Conservation (phyloP, 2,888 invertebrate species). For the Aphidius colemani region DNA sequence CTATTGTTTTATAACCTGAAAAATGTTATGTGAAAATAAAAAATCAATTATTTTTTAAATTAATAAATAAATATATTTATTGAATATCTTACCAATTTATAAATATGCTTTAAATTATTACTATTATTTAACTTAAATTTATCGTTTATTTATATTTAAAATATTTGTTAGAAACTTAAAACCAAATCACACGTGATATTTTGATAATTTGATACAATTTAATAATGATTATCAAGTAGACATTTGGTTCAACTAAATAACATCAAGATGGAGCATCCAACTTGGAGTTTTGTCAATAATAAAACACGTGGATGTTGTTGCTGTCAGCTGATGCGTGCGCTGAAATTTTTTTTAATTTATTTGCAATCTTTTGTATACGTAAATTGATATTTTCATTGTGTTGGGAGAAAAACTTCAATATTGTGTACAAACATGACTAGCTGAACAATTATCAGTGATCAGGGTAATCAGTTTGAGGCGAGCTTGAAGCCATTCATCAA, state of each 20-base stretch:
- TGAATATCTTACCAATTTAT: background rate
- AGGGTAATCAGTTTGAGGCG: slow-evolving; percentile 17
- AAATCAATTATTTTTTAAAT: background rate
- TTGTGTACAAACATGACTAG: slow-evolving; percentile 27
- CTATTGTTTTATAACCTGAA: background rate
- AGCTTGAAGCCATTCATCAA: background rate
- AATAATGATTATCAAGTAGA: too few species aligned
- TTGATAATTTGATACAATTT: too few species aligned
- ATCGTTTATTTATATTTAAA: background rate
- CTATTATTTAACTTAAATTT: background rate
- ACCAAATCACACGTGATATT: too few species aligned
- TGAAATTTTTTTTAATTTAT: slow-evolving; percentile 21
- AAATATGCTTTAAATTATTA: background rate
- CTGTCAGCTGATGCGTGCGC: slow-evolving; percentile 46
- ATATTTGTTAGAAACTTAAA: too few species aligned
- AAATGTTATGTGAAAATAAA: background rate
- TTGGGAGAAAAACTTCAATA: background rate
- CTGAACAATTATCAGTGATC: slow-evolving; percentile 27
- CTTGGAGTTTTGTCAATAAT: slow-evolving; percentile 3
- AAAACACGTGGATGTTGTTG: slow-evolving; percentile 41
- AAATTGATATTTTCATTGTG: background rate
- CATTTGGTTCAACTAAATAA: background rate
- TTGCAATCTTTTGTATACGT: slow-evolving; percentile 11
- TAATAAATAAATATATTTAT: background rate
- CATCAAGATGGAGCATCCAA: background rate